Percentiles rank a stretch among this genome's conserved stretches.
Evolutionary conservation across 2,113 vertebrate genomes (phyloP).

Genomic region (Heterocephalus glaber): DNA sequence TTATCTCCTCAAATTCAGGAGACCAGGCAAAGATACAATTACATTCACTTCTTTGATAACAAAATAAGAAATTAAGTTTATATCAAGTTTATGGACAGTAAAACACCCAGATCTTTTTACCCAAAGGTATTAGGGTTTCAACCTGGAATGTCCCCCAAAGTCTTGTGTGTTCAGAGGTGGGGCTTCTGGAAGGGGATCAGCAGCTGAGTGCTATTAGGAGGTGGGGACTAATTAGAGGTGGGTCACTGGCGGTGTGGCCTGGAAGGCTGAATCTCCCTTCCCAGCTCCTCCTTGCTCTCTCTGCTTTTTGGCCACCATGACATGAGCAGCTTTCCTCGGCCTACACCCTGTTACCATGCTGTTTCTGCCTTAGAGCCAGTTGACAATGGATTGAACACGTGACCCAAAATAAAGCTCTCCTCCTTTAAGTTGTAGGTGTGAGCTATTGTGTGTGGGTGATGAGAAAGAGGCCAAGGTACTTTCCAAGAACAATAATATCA

Average conservation of each 20-base stretch:
- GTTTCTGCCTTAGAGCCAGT: not conserved
- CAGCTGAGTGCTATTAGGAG: not conserved
- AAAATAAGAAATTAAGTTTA: conserved; percentile 5
- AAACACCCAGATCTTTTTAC: not conserved
- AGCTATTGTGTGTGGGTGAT: not conserved
- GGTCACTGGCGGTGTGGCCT: not conserved
- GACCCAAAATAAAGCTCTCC: not conserved
- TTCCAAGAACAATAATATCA: not conserved
- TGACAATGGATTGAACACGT: not conserved
- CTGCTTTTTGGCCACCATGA: not conserved
- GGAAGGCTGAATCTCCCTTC: not conserved
- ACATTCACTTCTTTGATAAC: not conserved
- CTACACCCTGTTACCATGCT: not conserved
- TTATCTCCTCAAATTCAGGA: not conserved
- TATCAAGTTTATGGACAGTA: not conserved
- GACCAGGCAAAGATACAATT: not conserved
- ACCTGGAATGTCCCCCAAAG: not conserved
- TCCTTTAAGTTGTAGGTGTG: not conserved
- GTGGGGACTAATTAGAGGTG: not conserved
- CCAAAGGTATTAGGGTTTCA: not conserved
- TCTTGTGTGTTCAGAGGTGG: not conserved
- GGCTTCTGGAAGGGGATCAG: not conserved
- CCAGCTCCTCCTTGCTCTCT: not conserved
- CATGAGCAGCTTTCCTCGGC: not conserved
- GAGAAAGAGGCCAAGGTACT: not conserved